These are phyloP conservation scores for Numida meleagris DNA, from an alignment of 2,113 vertebrate genomes.

Conservation along the genomic window DNA sequence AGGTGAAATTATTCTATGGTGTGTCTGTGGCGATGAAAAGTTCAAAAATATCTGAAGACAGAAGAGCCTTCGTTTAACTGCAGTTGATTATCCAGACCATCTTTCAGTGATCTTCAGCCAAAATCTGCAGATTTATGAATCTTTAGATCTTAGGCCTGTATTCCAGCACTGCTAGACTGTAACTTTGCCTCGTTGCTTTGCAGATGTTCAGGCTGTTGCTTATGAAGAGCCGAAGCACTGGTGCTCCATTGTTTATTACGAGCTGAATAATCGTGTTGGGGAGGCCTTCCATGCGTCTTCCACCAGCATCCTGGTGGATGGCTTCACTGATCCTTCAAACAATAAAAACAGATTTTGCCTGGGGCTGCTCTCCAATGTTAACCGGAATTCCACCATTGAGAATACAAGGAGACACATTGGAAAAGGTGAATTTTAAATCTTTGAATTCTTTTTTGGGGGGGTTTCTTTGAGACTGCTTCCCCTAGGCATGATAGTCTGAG, in stretches of 20 bases:
- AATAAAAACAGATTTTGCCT: constrained; percentile 99
- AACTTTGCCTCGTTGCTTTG: constrained; percentile 62
- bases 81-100: neutral
- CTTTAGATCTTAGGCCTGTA: neutral
- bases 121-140: neutral
- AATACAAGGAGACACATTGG: constrained; percentile 97
- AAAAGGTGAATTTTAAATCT: constrained; percentile 82
- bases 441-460: fast-evolving
- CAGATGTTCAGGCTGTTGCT: constrained; percentile 97
- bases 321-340: constrained; percentile 98
- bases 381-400: constrained; percentile 99
- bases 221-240: constrained; percentile 98
- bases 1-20: neutral
- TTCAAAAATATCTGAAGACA: neutral
- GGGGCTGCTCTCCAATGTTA: constrained; percentile 96
- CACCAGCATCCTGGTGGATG: constrained; percentile 95
- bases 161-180: neutral
- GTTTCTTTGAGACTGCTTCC: fast-evolving
- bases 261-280: constrained; percentile 97
- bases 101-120: neutral
- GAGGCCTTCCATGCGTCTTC: constrained; percentile 98
- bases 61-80: neutral
- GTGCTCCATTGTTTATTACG: constrained; percentile 99
- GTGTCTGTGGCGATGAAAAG: neutral
- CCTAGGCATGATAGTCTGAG: fast-evolving